Base-by-base conservation (phyloP, 2,113 vertebrate genomes). In the Hippocampus abdominalis region DNA sequence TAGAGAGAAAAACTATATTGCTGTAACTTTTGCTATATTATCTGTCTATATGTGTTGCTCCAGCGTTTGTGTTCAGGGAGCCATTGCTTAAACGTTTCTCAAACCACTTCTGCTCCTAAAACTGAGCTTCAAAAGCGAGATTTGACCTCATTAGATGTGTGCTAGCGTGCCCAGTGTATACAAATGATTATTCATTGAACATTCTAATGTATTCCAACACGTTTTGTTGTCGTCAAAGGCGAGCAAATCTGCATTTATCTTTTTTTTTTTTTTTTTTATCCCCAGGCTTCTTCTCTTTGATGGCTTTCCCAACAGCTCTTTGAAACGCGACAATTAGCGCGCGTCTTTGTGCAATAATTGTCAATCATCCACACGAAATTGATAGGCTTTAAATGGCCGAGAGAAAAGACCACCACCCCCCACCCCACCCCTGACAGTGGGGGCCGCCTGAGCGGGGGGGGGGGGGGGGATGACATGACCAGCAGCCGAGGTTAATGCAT, bases 341-440 rank as follows among this genome's bases (percentile, higher is more conserved):
- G 80, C 62, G 63, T 89, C 89, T 88, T 89, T 87, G 83, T 88
- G 87, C 86, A 91, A 90, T 91, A 89, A 90, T 89, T 91, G 88
- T 90, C 88, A 90, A 88, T 91, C 88, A 91, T 87, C 87, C 87
- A 79, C 85, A 83, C 83, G 76, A 86, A 90, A 86, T 86, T 88
- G 86, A 89, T 89, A 81, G 75, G 88, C 81, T 87, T 87, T 90
- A 89, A 91, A 91, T 89, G 77, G 85, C 78, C 79, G 79, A 78
- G 87, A 89, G 80, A 87, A 83, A 71, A 18, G 80, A 3, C 11
- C 10, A 11, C 80, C 84, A 80, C 40, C 81, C 84, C 32, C 32
- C 32, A 36, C 32, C 32, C n/a, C 5, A 15, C 57, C 56, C 80
- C 82, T 81, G 85, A 89, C 88, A 90, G 90, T 88, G 78, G 83